phyloP scores from a whole-genome alignment of 1,140 invertebrate species.

The Heterodera schachtii region DNA sequence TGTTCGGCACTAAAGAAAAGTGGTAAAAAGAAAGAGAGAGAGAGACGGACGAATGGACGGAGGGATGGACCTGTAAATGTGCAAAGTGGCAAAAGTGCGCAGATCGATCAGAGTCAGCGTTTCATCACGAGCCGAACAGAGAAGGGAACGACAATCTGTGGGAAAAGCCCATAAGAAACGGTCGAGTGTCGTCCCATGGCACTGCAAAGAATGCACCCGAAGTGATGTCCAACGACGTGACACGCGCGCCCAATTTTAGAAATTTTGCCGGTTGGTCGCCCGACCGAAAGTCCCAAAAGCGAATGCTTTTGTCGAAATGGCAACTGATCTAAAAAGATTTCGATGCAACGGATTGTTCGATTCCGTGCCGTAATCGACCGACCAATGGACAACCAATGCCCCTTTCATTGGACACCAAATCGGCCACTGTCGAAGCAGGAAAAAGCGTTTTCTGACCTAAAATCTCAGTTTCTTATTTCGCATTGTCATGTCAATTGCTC shows the following conservation, averaged over 20 bases:
- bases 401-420: constrained; percentile 71
- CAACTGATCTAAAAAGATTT: constrained; percentile 76
- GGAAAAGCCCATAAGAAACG: background rate
- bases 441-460: constrained; percentile 47
- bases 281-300: constrained; percentile 88
- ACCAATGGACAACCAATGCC: constrained; percentile 35
- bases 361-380: background rate
- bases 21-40: no score
- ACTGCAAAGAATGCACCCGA: constrained; percentile 72
- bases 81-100: constrained; percentile 85
- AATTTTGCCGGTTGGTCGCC: constrained; percentile 73
- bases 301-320: constrained; percentile 92
- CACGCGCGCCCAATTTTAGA: constrained; percentile 84
- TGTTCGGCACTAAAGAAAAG: constrained; percentile 77
- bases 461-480: background rate
- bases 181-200: background rate
- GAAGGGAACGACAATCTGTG: constrained; percentile 82
- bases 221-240: constrained; percentile 90
- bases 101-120: constrained; percentile 89
- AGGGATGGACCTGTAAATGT: constrained; percentile 76
- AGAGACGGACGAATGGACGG: no score
- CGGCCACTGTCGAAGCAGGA: constrained; percentile 42
- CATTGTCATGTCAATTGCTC: background rate
- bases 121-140: constrained; percentile 90
- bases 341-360: no score